Base-by-base conservation (phyloP, 2,888 invertebrate genomes). In the Cryptus armator region DNA sequence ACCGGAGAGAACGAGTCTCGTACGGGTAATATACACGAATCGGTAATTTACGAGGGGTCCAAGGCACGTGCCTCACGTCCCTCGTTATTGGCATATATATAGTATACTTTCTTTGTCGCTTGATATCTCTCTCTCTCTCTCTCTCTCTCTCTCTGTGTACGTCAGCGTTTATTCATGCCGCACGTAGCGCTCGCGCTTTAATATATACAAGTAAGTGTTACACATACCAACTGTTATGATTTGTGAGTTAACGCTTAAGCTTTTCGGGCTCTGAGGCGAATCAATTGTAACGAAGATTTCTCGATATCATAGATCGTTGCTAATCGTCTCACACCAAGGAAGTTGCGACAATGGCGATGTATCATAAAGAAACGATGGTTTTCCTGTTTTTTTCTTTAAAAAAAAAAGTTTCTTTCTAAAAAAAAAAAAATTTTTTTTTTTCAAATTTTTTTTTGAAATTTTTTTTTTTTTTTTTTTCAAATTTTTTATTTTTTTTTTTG, bases 21-120 rank as follows among this genome's bases (percentile, higher is more conserved):
- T 44, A 85, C 78, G 59, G 74, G 71, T 72, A 76, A 83, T 75
- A 74, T 75, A 67, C 59, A 78, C 71, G 81, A 86, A 86, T 84
- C 75, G 81, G 72, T 78, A 78, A 79, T 84, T 86, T 83, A 86
- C 70, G 70, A 77, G 81, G 14, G 43, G 46, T 46, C 51, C 46
- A 14, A 37, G 46, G 80, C 80, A 80, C 80, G 74, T 67, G 74
- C 66, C 66, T 46, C 53, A 46, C 44, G 74, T 74, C 56, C 10
- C 67, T 66, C 74, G 56, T 67, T 74, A 51, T 79, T 46, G 19
- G 48, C 29, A 4, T 48, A 37, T 64, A 44, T 46, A 37, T 37
- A 37, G n/a, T 37, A 37, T 37, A 37, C 37, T 5, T 37, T 7
- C 9, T 7, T 37, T 7, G 37, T 37, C 9, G 5, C 37, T 37